A percentile compares a stretch with the other conserved stretches of the same genome.
Conservation (phyloP, 2,113 vertebrate species). For the Ictalurus furcatus region DNA sequence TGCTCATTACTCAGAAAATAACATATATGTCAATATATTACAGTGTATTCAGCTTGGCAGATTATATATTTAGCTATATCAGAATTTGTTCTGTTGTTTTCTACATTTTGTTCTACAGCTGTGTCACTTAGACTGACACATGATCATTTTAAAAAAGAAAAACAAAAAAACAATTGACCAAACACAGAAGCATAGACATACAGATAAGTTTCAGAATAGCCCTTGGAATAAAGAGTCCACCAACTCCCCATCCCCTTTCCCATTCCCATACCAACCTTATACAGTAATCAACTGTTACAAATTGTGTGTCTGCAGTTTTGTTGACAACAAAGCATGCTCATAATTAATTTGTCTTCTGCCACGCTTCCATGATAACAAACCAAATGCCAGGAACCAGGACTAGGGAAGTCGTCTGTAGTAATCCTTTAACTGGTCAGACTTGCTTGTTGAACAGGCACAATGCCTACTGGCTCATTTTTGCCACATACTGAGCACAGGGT, state of each 20-base stretch:
- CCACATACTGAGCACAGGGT: neutral
- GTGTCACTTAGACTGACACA: slow-evolving; percentile 59
- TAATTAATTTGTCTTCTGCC: slow-evolving; percentile 29
- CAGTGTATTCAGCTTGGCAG: slow-evolving; percentile 41
- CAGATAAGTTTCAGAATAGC: slow-evolving; percentile 72
- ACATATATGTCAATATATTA: slow-evolving; percentile 41
- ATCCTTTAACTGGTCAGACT: slow-evolving; percentile 36
- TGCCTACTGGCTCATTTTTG: slow-evolving; percentile 19
- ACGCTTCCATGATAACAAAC: slow-evolving; percentile 30
- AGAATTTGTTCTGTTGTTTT: slow-evolving; percentile 52
- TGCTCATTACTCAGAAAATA: slow-evolving; percentile 39
- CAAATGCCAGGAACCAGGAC: slow-evolving; percentile 16
- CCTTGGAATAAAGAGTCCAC: slow-evolving; percentile 74
- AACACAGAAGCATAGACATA: slow-evolving; percentile 62
- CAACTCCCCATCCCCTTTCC: slow-evolving; percentile 30
- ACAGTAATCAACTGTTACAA: slow-evolving; percentile 59
- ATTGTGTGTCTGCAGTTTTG: slow-evolving; percentile 38
- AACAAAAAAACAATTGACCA: slow-evolving; percentile 52
- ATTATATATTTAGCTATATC: slow-evolving; percentile 47
- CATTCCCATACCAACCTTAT: slow-evolving; percentile 6
- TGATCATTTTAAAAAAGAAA: slow-evolving; percentile 34
- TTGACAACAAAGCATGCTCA: slow-evolving; percentile 46
- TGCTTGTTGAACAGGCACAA: slow-evolving; percentile 31
- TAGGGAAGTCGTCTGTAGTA: neutral
- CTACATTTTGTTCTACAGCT: slow-evolving; percentile 49